These are phyloP conservation scores for Nephrocerus scutellatus DNA, from an alignment of 2,888 invertebrate species.

Conservation along the genomic window DNA sequence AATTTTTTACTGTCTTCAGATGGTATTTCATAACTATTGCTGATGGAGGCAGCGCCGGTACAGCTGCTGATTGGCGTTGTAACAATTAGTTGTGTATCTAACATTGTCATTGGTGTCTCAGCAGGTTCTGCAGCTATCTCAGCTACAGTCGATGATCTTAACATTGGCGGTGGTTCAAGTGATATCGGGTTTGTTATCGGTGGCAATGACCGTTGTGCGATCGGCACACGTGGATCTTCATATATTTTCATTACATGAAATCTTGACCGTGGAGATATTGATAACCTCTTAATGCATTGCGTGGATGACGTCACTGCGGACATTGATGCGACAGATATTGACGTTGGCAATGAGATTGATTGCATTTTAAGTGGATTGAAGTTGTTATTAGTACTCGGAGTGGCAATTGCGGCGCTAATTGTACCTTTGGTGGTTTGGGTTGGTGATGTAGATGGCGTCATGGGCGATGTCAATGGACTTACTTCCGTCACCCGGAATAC, in stretches of 20 bases:
- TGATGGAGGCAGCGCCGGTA: slow-evolving; percentile 19
- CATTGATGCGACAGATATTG: slow-evolving; percentile 39
- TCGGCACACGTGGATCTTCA: slow-evolving; percentile 39
- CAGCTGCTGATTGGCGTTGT: slow-evolving; percentile 20
- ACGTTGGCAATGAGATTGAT: slow-evolving; percentile 31
- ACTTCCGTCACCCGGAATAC: slow-evolving; percentile 45
- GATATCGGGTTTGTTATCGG: slow-evolving; percentile 40
- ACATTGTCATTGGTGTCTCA: slow-evolving; percentile 10
- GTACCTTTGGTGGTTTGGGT: too few relatives aligned
- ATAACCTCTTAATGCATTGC: slow-evolving; percentile 39
- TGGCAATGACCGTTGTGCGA: slow-evolving; percentile 30
- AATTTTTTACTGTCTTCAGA: too few relatives aligned
- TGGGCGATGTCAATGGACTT: slow-evolving; percentile 38
- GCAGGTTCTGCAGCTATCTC: slow-evolving; percentile 5
- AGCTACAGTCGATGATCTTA: slow-evolving; percentile 25
- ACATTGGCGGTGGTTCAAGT: slow-evolving; percentile 38
- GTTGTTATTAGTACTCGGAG: too few relatives aligned
- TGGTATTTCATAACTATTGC: too few relatives aligned
- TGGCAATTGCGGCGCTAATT: too few relatives aligned
- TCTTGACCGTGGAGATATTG: slow-evolving; percentile 44
- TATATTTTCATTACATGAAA: slow-evolving; percentile 43
- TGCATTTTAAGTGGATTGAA: too few relatives aligned
- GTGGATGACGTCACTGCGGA: slow-evolving; percentile 40
- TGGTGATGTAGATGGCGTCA: slow-evolving; percentile 30
- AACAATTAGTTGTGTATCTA: too few relatives aligned